phyloP scores from a whole-genome alignment of 2,797 vertebrate species.

The Cephalopachus bancanus region DNA sequence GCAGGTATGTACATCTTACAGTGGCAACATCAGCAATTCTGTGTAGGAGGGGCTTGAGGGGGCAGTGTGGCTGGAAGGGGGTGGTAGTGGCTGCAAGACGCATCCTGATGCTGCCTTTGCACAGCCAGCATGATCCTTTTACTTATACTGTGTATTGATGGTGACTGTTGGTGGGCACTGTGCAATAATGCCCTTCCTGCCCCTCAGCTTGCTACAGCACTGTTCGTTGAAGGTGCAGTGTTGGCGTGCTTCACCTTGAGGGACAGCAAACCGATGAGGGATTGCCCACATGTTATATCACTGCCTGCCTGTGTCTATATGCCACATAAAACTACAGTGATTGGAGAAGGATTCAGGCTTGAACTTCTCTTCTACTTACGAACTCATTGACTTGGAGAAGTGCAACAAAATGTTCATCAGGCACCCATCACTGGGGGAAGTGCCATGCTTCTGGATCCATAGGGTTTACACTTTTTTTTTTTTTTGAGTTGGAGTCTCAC shows the following conservation, averaged over 20 bases:
- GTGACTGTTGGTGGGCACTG: not conserved
- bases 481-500: too few species aligned
- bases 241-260: not conserved
- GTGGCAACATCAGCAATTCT: not conserved
- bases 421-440: not conserved
- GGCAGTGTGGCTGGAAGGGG: not conserved
- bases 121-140: not conserved
- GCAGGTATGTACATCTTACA: not conserved
- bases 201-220: rapidly evolving
- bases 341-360: not conserved
- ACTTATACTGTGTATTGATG: not conserved
- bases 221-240: too few species aligned
- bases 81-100: too few species aligned
- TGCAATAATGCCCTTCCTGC: not conserved
- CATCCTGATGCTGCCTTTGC: not conserved
- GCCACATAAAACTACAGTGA: not conserved
- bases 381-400: not conserved
- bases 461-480: not conserved
- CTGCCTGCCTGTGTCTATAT: not conserved
- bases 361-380: not conserved
- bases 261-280: not conserved
- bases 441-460: rapidly evolving
- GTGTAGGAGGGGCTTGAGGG: not conserved
- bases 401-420: not conserved
- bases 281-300: not conserved